Percentiles rank a stretch among this genome's conserved stretches.
Evolutionary conservation across 2,888 invertebrate genomes (phyloP).

Genomic region (Peribatodes rhomboidaria): DNA sequence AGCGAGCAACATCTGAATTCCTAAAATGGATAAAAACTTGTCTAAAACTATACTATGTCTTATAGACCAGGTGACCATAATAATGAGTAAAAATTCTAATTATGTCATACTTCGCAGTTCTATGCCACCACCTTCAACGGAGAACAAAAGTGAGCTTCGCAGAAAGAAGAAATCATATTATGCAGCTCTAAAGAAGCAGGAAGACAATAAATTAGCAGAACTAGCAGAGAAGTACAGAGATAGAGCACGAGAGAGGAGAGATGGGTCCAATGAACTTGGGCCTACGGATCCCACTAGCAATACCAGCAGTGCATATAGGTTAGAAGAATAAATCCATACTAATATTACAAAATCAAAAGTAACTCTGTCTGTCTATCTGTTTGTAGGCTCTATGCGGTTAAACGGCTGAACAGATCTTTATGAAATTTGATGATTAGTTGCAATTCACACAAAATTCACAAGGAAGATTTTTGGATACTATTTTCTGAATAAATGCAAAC

Average conservation of each 20-base stretch:
- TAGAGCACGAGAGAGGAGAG: constrained; percentile 95
- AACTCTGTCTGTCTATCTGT: too few species aligned
- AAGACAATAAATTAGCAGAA: constrained; percentile 97
- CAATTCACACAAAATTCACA: too few species aligned
- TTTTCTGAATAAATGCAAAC: too few species aligned
- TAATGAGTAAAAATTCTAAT: background rate
- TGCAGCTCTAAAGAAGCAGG: constrained; percentile 97
- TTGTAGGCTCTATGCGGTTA: background rate
- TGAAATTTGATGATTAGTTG: too few species aligned
- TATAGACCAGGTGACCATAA: too few species aligned
- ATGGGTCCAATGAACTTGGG: constrained; percentile 94
- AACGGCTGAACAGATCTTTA: background rate
- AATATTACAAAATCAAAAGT: too few species aligned
- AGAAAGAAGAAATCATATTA: constrained; percentile 98
- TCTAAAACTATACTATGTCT: too few species aligned
- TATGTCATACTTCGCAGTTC: constrained; percentile 55
- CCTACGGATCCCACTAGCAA: constrained; percentile 94
- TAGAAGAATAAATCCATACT: background rate
- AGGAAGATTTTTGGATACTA: too few species aligned
- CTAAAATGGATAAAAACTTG: too few species aligned
- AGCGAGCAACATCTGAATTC: too few species aligned
- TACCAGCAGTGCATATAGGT: constrained; percentile 92
- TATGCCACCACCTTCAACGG: constrained; percentile 83
- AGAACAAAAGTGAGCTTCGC: constrained; percentile 93
- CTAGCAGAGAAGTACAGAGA: constrained; percentile 97